Evolutionary conservation across 2,888 invertebrate species (phyloP).

Genomic region (Timema cristinae): DNA sequence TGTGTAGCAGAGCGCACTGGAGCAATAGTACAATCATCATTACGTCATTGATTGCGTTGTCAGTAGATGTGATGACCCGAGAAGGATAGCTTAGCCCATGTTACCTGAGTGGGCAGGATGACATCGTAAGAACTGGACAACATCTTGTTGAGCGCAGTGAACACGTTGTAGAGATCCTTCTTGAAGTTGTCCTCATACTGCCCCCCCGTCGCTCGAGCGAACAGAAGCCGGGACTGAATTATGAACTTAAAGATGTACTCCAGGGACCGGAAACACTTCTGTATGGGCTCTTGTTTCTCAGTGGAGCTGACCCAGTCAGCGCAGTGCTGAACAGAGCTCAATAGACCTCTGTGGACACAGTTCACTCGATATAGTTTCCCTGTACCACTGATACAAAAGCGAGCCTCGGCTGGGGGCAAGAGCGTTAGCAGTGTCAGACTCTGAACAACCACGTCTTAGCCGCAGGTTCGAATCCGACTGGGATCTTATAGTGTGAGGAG

Average conservation of each 20-base stretch:
- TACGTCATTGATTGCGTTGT: no score
- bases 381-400: no score
- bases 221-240: constrained; percentile 80
- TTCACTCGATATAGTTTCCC: neutral
- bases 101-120: constrained; percentile 71
- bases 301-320: constrained; percentile 82
- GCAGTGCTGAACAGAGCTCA: constrained; percentile 86
- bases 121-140: constrained; percentile 65
- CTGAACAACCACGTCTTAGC: no score
- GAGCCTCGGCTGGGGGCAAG: neutral
- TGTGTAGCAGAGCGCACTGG: constrained; percentile 74
- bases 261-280: constrained; percentile 83
- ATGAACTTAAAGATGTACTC: constrained; percentile 92
- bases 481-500: no score
- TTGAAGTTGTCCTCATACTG: constrained; percentile 86
- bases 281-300: constrained; percentile 84
- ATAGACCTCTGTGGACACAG: constrained; percentile 61
- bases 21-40: neutral
- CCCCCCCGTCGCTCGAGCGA: constrained; percentile 81
- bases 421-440: neutral
- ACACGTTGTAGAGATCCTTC: constrained; percentile 74
- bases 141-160: constrained; percentile 75
- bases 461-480: no score
- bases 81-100: neutral
- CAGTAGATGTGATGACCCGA: no score